Evolutionary conservation across 92 coral and sea anemone species (phyloP), one percentile per base, ranked within the genome.

Genomic region (Actinernus sp.): DNA sequence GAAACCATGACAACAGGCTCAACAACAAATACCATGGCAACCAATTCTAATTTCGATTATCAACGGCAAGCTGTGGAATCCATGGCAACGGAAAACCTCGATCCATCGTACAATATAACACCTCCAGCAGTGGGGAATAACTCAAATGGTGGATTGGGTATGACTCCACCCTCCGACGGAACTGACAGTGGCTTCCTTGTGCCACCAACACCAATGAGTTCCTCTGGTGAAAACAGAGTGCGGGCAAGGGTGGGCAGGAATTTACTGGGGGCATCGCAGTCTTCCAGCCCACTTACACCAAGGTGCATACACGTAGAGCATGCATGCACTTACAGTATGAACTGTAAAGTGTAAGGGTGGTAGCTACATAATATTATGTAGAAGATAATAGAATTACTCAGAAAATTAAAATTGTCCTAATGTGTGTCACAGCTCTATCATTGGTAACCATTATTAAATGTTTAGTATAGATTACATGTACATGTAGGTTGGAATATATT

Each of bases 71-170:
- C 82, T 28, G 60, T 71, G 21, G 92, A 90, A 34, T 80, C 88
- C 10, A 85, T 91, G 58, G 97, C 97, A 4, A 86, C 97, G n/a
- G 98, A 94, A 66, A 94, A 94, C 57, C 91, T 91, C 21, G 98
- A 94, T 67, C 98, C 98, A 2, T 83, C 97, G 1, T 83, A 89
- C 61, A 83, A 74, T 23, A 58, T 46, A 10, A 74, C 89, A 3
- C 66, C 61, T 5, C 65, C 70, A 43, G 61, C 74, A 26, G 53
- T 55, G 0, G 54, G 60, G 17, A 40, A 39, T 32, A 26, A 55
- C 16, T 79, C 91, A n/a, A 9, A 9, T 17, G 52, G 19, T 4
- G 5, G 22, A 6, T 8, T 23, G 10, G 52, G 52, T 9, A 45
- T 8, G 10, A 45, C 10, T 45, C 85, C 87, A 20, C 76, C 73